Evolutionary conservation across 2,888 invertebrate species (phyloP), one percentile per base, ranked within the genome.

Genomic region (Danaus chrysippus): DNA sequence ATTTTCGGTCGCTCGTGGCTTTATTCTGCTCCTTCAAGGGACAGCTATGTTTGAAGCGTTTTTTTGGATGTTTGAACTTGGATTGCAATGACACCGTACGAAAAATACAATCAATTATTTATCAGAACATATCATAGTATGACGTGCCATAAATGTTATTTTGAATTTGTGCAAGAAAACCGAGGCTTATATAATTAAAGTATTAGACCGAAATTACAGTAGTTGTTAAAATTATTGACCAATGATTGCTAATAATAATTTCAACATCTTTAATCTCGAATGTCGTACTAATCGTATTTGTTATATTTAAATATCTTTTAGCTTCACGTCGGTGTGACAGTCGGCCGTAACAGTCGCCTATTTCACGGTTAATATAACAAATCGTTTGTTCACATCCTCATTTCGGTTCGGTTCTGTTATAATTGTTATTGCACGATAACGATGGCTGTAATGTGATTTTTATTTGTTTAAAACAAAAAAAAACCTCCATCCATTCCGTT

Each of bases 1-100:
- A 91, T 91, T 91, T 87, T 90, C 84, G 84, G 84, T 82, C 75
- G 83, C 80, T 83, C 79, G 84, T 75, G 82, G 84, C 83, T 84
- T 85, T 82, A 79, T 65, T 65, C 76, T 76, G 82, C 83, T 86
- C 82, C 88, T 89, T 86, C 75, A 83, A 86, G 87, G 87, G 89
- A 89, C 85, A 83, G 76, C 77, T 74, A 69, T 76, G 81, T 87
- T 89, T 89, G 87, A 87, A 85, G 84, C 81, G 79, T 82, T 84
- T 83, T 66, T 86, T 87, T 73, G 71, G 76, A 79, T 80, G 80
- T 82, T 83, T 77, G 74, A 76, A 76, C 75, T 76, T 60, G 68
- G 66, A 42, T 43, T 59, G 34, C 42, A 65, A 56, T 82, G 65
- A 84, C 82, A 84, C 82, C 75, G 78, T 53, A 58, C 10, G 23